Conservation (phyloP, 2,888 invertebrate genomes). For the Nymphalis c-album region DNA sequence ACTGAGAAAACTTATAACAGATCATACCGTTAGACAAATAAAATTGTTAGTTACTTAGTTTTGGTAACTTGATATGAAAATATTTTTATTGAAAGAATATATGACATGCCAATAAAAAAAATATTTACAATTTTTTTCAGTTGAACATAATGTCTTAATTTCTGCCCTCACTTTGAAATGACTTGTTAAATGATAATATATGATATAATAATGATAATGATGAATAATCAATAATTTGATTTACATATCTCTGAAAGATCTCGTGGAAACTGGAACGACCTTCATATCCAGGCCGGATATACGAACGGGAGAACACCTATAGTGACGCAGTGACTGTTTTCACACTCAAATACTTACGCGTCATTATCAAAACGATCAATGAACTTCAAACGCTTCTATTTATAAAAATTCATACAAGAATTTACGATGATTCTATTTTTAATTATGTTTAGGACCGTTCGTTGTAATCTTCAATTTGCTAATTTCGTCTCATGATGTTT, state of each 20-base stretch:
- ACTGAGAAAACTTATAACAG: too few relatives aligned
- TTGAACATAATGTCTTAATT: too few relatives aligned
- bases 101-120: too few relatives aligned
- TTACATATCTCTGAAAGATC: not conserved
- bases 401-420: slow-evolving; percentile 19
- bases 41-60: too few relatives aligned
- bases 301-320: not conserved
- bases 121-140: too few relatives aligned
- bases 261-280: not conserved
- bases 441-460: slow-evolving; percentile 1
- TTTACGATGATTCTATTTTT: slow-evolving; percentile 12
- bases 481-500: not conserved
- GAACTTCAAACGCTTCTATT: slow-evolving; percentile 28
- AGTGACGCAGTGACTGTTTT: slow-evolving; percentile 12
- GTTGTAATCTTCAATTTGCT: not conserved
- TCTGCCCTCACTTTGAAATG: too few relatives aligned
- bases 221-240: too few relatives aligned
- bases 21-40: too few relatives aligned
- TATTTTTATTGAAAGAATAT: too few relatives aligned
- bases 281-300: not conserved
- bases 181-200: too few relatives aligned
- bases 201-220: too few relatives aligned
- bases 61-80: too few relatives aligned
- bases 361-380: slow-evolving; percentile 21
- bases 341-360: not conserved